Percentiles rank a stretch among this genome's conserved stretches.
phyloP scores from a whole-genome alignment of 2,888 invertebrate genomes.

The Clusia tigrina region DNA sequence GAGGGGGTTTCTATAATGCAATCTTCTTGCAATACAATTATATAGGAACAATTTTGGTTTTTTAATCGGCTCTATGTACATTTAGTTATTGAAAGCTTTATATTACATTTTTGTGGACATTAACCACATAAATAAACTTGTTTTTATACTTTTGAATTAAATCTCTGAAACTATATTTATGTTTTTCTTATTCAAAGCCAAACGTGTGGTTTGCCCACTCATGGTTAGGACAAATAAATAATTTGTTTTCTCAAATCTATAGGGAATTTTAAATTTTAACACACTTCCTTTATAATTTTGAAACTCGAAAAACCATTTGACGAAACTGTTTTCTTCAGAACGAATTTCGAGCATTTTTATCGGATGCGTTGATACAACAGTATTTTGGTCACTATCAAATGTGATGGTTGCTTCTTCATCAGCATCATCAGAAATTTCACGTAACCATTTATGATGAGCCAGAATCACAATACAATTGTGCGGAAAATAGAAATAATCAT shows the following conservation, averaged over 20 bases:
- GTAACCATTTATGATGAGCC: constrained; percentile 60
- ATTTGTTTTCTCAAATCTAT: constrained; percentile 41
- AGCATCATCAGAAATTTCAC: constrained; percentile 22
- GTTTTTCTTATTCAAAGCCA: constrained; percentile 24
- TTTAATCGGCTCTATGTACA: no score
- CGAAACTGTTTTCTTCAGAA: constrained; percentile 52
- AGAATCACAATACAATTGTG: constrained; percentile 59
- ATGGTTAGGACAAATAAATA: constrained; percentile 55
- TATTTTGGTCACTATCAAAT: not conserved
- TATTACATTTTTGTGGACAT: no score
- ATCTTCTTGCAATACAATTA: no score
- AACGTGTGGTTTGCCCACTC: constrained; percentile 50
- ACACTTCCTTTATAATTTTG: constrained; percentile 21
- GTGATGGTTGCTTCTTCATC: constrained; percentile 4
- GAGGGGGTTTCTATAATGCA: no score
- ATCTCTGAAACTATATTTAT: not conserved
- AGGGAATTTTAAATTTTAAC: constrained; percentile 43
- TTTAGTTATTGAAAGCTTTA: not conserved
- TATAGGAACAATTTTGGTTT: no score
- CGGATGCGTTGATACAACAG: not conserved
- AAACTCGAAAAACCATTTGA: constrained; percentile 54
- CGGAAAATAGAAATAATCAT: constrained; percentile 61
- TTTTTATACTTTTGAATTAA: not conserved
- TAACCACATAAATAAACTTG: no score
- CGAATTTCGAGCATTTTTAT: constrained; percentile 51